phyloP scores from a whole-genome alignment of 2,113 vertebrate species.

The Eolophus roseicapilla region DNA sequence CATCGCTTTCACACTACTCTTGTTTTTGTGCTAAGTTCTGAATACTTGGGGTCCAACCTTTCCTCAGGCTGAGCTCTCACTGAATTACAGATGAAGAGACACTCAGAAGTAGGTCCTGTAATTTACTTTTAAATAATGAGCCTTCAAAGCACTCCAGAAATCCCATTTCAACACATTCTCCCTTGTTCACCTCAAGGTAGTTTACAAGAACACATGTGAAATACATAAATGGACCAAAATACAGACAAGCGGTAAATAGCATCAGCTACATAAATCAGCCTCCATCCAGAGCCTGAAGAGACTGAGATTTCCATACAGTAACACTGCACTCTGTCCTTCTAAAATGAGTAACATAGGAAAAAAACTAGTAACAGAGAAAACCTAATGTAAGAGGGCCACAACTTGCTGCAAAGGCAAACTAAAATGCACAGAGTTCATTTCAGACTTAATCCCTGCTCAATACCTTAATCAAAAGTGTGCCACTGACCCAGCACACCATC shows the following conservation, averaged over 20 bases:
- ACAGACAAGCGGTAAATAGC: background rate
- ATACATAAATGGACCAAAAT: background rate
- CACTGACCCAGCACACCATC: background rate
- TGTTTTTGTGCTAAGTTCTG: constrained; percentile 6
- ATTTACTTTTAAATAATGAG: constrained; percentile 42
- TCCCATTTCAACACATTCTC: background rate
- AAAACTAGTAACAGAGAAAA: background rate
- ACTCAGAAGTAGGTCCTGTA: background rate
- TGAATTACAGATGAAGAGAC: constrained; percentile 60
- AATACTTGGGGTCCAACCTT: constrained; percentile 31
- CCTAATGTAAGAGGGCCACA: background rate
- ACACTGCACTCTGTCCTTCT: background rate
- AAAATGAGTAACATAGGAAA: background rate
- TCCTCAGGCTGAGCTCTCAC: constrained; percentile 45
- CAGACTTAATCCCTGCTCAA: background rate
- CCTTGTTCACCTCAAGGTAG: background rate
- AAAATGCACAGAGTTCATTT: background rate
- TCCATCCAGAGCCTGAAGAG: background rate
- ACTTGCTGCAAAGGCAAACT: background rate
- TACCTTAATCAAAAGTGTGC: background rate
- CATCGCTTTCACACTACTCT: constrained; percentile 27
- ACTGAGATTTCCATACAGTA: background rate
- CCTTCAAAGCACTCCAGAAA: background rate
- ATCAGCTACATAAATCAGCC: background rate
- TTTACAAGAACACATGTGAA: background rate